Evolutionary conservation across 2,888 invertebrate species (phyloP), one percentile per base, ranked within the genome.

Genomic region (Machimus atricapillus): DNA sequence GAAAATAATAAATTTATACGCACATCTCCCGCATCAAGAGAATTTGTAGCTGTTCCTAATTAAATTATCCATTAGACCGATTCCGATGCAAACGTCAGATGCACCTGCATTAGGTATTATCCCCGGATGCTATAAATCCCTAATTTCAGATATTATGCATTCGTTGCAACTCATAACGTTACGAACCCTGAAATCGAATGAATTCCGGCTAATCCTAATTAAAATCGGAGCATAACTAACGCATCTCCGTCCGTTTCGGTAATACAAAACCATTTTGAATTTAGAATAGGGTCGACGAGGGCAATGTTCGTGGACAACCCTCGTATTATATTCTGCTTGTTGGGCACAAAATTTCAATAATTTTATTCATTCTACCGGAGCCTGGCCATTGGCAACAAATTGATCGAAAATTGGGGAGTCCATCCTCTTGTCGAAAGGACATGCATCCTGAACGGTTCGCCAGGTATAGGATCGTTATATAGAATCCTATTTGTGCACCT

Each of bases 181-280:
- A 34, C 76, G n/a, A 34, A 76, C 14, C 76, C 76, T 76, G 19
- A 76, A 76, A 37, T 76, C 31, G 34, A 78, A 78, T 78, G 40
- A 78, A 40, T 78, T 78, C 37, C 23, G 1, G 23, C 43, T 78
- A 78, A 78, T 78, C 78, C 78, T 78, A 78, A 78, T 78, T 78
- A 78, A 78, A 43, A 78, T 78, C 78, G 16, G 40, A 77, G 12
- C 31, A 43, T 66, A 66, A 66, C 66, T 58, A 19, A 9, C 23
- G n/a, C 31, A 27, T 66, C 19, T 66, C 56, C 56, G 19, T 37
- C 43, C 37, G 40, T 43, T 78, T 43, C 40, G 19, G 46, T n/a
- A 78, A 43, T 40, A n/a, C 23, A 23, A 14, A 3, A 7, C 4
- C 43, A 23, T 40, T 46, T 43, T 37, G 78, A 78, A 40, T n/a